These are phyloP conservation scores for Erebia epiphron DNA, from an alignment of 2,888 invertebrate species.

Conservation along the genomic window DNA sequence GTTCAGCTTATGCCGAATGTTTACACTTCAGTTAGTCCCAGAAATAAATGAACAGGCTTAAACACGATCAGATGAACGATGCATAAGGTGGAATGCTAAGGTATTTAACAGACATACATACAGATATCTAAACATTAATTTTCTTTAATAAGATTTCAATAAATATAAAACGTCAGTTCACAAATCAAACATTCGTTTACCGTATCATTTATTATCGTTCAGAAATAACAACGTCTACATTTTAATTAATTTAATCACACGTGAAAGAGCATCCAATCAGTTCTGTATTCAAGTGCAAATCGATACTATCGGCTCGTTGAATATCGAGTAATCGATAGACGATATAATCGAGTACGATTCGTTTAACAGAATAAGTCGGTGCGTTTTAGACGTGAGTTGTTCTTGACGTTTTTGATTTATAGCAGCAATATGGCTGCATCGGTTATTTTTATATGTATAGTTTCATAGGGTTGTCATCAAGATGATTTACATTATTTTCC, in stretches of 20 bases:
- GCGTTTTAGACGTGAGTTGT: conserved; percentile 34
- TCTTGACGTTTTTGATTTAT: conserved; percentile 45
- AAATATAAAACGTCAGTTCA: conserved; percentile 27
- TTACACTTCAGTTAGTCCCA: too few relatives aligned
- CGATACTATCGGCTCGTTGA: conserved; percentile 36
- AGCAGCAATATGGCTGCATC: conserved; percentile 41
- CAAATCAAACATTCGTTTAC: conserved; percentile 41
- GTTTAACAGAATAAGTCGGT: conserved; percentile 46
- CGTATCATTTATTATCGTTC: conserved; percentile 47
- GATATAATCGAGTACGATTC: conserved; percentile 44
- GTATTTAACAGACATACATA: too few relatives aligned
- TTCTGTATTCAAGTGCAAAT: conserved; percentile 52
- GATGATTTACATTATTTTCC: not conserved
- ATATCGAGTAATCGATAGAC: conserved; percentile 34
- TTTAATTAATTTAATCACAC: conserved; percentile 49
- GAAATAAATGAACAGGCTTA: too few relatives aligned
- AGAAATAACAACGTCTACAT: conserved; percentile 39
- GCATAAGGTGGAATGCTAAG: too few relatives aligned
- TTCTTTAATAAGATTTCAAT: not conserved
- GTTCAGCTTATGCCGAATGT: too few relatives aligned
- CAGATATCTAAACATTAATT: too few relatives aligned
- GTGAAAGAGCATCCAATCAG: conserved; percentile 50
- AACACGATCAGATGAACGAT: too few relatives aligned
- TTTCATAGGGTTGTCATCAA: conserved; percentile 9
- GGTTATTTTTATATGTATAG: conserved; percentile 42